Evolutionary conservation across 2,888 invertebrate genomes (phyloP), one percentile per base, ranked within the genome.

Genomic region (Drosophila rubida): DNA sequence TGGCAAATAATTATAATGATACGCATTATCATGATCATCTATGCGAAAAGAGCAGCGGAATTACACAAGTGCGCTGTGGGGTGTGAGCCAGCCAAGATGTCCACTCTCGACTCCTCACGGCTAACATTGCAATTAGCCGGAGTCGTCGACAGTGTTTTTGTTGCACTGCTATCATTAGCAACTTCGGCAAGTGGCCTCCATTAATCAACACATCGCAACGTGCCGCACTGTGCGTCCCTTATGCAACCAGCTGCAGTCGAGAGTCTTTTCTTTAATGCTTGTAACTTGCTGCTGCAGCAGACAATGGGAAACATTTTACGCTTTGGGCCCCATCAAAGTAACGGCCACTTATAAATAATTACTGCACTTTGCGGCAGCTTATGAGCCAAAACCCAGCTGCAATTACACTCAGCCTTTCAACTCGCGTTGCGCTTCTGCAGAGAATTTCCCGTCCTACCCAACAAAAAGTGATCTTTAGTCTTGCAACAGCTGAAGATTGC

Each of bases 211-310:
- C 50, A 5, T 4, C 23, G 25, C 25, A 39, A 49, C 39, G 49
- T 53, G 53, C 44, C 66, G 49, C 51, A 32, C 66, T 49, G 11
- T 57, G 14, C 30, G 25, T 32, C 32, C 30, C 53, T 71, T 71
- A 61, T 66, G 66, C 57, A 71, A 71, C 53, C 19, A 44, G 71
- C 61, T 58, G 71, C 66, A 71, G 57, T 44, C 45, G 62, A 58
- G 49, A 19, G 49, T 60, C 14, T 19, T 13, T 37, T 19, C 13
- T 23, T 35, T 11, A 13, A 44, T 13, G 44, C 27, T 27, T 13
- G n/a, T n/a, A n/a, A n/a, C n/a, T 35, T 4, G 6, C 6, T 35
- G 6, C 35, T 13, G 16, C 14, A 27, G n/a, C 27, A 27, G 19
- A 59, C 59, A 70, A 65, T 60, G 59, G 32, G 16, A 60, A 70